These are phyloP conservation scores for Lepisosteus osseus DNA, from an alignment of 2,113 vertebrate genomes.

Conservation along the genomic window DNA sequence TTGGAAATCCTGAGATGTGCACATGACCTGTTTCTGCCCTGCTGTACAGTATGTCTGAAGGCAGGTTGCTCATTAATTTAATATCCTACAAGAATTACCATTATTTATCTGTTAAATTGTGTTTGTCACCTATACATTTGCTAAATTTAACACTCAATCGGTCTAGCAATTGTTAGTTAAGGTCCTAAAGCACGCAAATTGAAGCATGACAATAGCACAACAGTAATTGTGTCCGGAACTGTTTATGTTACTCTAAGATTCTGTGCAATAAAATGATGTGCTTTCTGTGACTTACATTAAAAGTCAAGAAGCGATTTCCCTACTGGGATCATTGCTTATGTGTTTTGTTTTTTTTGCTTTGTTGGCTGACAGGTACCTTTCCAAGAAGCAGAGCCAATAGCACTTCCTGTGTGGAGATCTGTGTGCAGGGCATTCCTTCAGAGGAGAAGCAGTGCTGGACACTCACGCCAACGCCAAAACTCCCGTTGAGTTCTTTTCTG, in stretches of 20 bases:
- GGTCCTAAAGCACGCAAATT: too few relatives aligned
- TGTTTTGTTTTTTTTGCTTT: conserved; percentile 9
- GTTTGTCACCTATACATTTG: too few relatives aligned
- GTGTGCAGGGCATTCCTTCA: conserved; percentile 56
- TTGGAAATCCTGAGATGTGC: too few relatives aligned
- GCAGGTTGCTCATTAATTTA: too few relatives aligned
- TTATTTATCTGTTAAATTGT: too few relatives aligned
- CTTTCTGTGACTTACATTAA: background rate
- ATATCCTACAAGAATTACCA: too few relatives aligned
- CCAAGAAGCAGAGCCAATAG: conserved; percentile 93
- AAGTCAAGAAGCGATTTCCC: background rate
- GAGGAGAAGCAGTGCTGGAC: conserved; percentile 66
- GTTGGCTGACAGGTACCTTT: conserved; percentile 81
- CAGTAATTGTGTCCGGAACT: background rate
- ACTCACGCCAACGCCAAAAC: conserved; percentile 60
- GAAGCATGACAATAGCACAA: background rate
- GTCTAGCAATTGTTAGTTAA: too few relatives aligned
- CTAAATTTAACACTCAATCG: too few relatives aligned
- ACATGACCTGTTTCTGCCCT: too few relatives aligned
- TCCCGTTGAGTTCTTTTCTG: conserved; percentile 27
- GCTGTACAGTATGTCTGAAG: too few relatives aligned
- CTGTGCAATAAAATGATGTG: background rate
- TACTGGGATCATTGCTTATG: background rate
- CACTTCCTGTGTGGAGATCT: conserved; percentile 52
- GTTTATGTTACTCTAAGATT: background rate